Conservation (phyloP, 2,888 invertebrate genomes). For the Saturnia japonica region DNA sequence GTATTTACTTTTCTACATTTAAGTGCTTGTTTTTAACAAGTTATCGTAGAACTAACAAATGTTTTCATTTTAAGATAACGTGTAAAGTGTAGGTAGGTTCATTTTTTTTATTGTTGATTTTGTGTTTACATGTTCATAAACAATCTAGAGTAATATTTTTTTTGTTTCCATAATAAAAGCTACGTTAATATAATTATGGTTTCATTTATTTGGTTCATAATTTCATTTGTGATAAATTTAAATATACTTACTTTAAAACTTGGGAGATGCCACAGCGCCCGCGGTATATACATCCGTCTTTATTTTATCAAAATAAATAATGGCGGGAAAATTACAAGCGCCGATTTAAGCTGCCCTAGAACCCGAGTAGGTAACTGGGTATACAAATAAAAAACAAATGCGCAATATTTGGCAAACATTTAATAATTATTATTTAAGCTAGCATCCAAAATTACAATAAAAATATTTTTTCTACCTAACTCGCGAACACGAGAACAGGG, state of each 20-base stretch:
- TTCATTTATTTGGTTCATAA: neutral
- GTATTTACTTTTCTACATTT: no score
- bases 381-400: neutral
- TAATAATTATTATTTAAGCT: neutral
- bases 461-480: neutral
- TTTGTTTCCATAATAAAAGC: slow-evolving; percentile 2
- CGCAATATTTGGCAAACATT: neutral
- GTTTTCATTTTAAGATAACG: neutral
- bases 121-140: neutral
- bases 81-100: neutral
- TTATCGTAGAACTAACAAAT: neutral
- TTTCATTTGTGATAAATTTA: neutral
- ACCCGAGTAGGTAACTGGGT: no score
- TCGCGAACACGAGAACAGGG: neutral
- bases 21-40: neutral
- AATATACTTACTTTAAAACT: no score
- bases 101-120: slow-evolving; percentile 3
- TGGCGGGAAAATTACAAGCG: no score
- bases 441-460: slow-evolving; percentile 1
- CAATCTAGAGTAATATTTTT: neutral
- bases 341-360: no score
- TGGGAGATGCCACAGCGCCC: no score
- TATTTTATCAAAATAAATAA: no score
- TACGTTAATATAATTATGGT: slow-evolving; percentile 3
- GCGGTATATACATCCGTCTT: no score